phyloP scores from a whole-genome alignment of 2,888 invertebrate species.

The Amphipyra tragopoginis region DNA sequence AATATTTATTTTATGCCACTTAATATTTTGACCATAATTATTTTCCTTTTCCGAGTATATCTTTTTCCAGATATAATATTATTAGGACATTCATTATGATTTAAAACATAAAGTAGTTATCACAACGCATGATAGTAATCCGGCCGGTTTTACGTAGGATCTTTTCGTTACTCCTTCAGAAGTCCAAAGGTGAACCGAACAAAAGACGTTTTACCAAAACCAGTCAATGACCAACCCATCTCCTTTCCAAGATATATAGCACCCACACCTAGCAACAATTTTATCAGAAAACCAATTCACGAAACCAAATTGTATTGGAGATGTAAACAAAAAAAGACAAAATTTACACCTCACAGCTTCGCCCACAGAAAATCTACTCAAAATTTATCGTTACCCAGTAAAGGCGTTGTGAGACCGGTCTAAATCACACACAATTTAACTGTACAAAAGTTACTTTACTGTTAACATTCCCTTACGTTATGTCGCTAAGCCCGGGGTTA shows the following conservation, averaged over 20 bases:
- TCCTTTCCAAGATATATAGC: constrained; percentile 36
- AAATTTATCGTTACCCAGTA: constrained; percentile 28
- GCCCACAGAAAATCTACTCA: constrained; percentile 14
- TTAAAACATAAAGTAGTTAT: too few species aligned
- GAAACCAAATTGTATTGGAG: constrained; percentile 38
- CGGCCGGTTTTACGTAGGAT: too few species aligned
- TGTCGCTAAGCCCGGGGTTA: constrained; percentile 66
- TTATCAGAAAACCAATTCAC: constrained; percentile 48
- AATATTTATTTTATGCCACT: too few species aligned
- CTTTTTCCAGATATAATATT: too few species aligned
- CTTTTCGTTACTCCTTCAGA: too few species aligned
- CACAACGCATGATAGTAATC: too few species aligned
- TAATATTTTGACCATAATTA: too few species aligned
- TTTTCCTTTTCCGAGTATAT: too few species aligned
- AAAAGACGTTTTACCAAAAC: constrained; percentile 9
- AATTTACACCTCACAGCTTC: constrained; percentile 22
- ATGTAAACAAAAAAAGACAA: constrained; percentile 10
- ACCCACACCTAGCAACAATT: constrained; percentile 51
- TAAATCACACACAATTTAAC: constrained; percentile 75
- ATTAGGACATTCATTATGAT: too few species aligned
- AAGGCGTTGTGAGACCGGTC: constrained; percentile 28
- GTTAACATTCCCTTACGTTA: constrained; percentile 58
- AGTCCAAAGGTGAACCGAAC: background rate
- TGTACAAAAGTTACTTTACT: constrained; percentile 65
- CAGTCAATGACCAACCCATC: constrained; percentile 12